Evolutionary conservation across 2,113 vertebrate genomes (phyloP), one percentile per base, ranked within the genome.

Genomic region (Atractosteus spatula): DNA sequence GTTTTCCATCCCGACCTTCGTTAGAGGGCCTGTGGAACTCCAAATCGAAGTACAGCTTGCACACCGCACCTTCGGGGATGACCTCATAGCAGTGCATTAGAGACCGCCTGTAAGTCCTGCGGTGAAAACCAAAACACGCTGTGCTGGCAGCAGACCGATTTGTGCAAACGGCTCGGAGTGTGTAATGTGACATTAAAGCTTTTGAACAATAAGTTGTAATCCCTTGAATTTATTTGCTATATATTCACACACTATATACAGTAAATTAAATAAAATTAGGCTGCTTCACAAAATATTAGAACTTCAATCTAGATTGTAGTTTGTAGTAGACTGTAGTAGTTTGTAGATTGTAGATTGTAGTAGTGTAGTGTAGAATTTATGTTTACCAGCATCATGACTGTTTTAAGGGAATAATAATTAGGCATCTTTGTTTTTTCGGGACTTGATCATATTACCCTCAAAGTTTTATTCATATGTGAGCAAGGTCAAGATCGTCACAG

Each of bases 71-170:
- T 84, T 97, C 97, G 72, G 94, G 96, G 89, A 99, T 99, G 55
- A 99, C 92, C 87, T 99, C 97, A 84, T 99, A 99, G 83, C 96
- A 98, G 83, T 99, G 96, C 92, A 96, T 95, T 65, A 99, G 91
- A 63, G 93, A 92, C 62, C 86, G 79, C 13, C 83, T 74, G 74
- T 87, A 89, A 3, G 76, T 80, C 14, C 84, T 85, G 55, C 10
- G 55, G 55, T 2, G 3, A 62, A 17, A 16, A 10, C 3, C 8
- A n/a, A 62, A 61, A 11, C 13, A 12, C 8, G 62, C 41, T 10
- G 17, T 41, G 3, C 41, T 6, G 13, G 51, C 54, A 8, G 55
- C 17, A 63, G 41, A 63, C 62, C 11, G 5, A 14, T 44, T 13
- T 29, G 8, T 12, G n/a, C 61, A 62, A 45, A n/a, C 16, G 54